These are phyloP conservation scores for Hyposmocoma kahamanoa DNA, from an alignment of 1,140 invertebrate genomes.

Conservation along the genomic window DNA sequence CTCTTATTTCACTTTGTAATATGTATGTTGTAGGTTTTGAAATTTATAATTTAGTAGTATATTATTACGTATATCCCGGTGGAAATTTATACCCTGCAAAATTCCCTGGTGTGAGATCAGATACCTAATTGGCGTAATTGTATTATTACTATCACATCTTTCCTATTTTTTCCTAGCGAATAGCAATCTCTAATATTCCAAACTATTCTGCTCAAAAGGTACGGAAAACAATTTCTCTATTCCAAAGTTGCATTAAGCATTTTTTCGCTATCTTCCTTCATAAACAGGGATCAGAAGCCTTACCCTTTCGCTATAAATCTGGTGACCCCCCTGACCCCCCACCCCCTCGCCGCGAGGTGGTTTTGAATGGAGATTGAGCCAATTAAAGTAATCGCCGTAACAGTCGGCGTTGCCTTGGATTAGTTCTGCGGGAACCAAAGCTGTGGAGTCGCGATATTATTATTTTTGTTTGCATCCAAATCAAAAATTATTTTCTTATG, in stretches of 20 bases:
- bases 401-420: slow-evolving; percentile 73
- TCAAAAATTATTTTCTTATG: slow-evolving; percentile 9
- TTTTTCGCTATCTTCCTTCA: slow-evolving; percentile 67
- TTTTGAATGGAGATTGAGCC: slow-evolving; percentile 76
- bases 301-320: slow-evolving; percentile 70
- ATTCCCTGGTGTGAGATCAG: not conserved
- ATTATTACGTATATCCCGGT: too few relatives aligned
- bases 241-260: not conserved
- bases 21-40: too few relatives aligned
- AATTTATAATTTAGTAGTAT: too few relatives aligned
- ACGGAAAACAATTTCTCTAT: not conserved
- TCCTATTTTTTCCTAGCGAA: too few relatives aligned
- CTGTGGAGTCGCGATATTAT: slow-evolving; percentile 34
- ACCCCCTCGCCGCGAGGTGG: slow-evolving; percentile 46
- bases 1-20: too few relatives aligned
- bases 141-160: too few relatives aligned
- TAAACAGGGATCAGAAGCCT: slow-evolving; percentile 66
- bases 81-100: too few relatives aligned
- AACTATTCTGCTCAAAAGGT: not conserved
- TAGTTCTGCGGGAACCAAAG: slow-evolving; percentile 55
- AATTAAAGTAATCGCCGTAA: slow-evolving; percentile 76
- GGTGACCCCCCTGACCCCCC: slow-evolving; percentile 18
- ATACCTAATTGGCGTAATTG: not conserved
- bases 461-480: slow-evolving; percentile 10
- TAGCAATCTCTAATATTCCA: not conserved